A percentile compares a stretch with the other conserved stretches of the same genome.
Evolutionary conservation across 2,797 vertebrate genomes (phyloP).

Genomic region (Crenichthys baileyi): DNA sequence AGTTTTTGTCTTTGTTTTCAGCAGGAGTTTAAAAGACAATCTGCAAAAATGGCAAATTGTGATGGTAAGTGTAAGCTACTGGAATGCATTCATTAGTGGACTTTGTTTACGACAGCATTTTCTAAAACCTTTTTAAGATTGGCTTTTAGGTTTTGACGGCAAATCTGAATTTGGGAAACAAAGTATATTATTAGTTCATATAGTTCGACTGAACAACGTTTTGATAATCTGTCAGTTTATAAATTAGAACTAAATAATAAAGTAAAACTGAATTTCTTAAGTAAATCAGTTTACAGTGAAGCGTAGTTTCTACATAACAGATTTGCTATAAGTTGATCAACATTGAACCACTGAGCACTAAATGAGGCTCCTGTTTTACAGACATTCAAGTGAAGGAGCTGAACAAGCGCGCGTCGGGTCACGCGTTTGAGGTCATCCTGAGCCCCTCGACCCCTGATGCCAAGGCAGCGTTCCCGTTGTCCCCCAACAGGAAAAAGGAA

Average conservation of each 20-base stretch:
- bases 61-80: slow-evolving; percentile 66
- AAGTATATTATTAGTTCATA: not conserved
- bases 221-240: not conserved
- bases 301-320: not conserved
- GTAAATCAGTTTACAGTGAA: no score
- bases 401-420: slow-evolving; percentile 93
- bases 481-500: slow-evolving; percentile 91
- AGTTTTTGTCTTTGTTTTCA: slow-evolving; percentile 22
- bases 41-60: slow-evolving; percentile 71
- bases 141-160: not conserved
- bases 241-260: not conserved
- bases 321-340: not conserved
- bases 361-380: slow-evolving; percentile 53
- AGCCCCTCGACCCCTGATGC: slow-evolving; percentile 87
- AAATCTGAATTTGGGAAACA: not conserved
- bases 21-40: slow-evolving; percentile 47
- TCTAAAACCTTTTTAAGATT: not conserved
- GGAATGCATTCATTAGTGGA: not conserved
- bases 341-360: not conserved
- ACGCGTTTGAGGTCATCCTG: slow-evolving; percentile 96
- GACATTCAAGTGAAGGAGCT: slow-evolving; percentile 95
- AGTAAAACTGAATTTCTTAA: not conserved
- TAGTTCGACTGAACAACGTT: not conserved
- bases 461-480: slow-evolving; percentile 87
- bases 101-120: not conserved